Percentiles rank a stretch among this genome's conserved stretches.
phyloP scores from a whole-genome alignment of 2,797 vertebrate genomes.

The Orientallactaga sibirica region DNA sequence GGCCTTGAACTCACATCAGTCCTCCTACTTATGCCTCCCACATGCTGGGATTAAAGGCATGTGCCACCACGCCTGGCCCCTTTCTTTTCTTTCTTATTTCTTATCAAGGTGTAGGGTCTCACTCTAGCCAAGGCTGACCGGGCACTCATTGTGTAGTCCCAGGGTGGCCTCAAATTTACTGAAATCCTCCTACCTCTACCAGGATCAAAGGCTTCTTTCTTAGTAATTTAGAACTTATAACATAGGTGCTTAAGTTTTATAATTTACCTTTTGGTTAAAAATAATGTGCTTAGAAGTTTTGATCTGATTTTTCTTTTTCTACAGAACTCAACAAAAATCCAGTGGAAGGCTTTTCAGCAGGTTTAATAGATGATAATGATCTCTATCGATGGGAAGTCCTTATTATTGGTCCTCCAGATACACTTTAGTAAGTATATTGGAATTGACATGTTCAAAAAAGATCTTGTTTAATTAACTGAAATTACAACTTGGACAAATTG shows the following conservation, averaged over 20 bases:
- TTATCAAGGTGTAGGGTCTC: no score
- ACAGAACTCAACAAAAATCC: slow-evolving; percentile 99
- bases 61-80: no score
- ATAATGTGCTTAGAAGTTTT: slow-evolving; percentile 53
- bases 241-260: slow-evolving; percentile 5
- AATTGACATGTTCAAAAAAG: slow-evolving; percentile 28
- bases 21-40: no score
- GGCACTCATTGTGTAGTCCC: no score
- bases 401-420: slow-evolving; percentile 99
- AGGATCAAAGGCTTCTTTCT: no score
- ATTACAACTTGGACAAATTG: slow-evolving; percentile 34
- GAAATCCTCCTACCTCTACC: no score
- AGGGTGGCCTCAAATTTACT: no score
- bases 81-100: no score
- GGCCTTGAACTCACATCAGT: no score
- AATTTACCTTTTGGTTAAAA: slow-evolving; percentile 53
- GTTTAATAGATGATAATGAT: slow-evolving; percentile 99
- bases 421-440: slow-evolving; percentile 96
- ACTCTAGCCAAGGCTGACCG: no score
- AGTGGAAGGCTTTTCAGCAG: slow-evolving; percentile 99
- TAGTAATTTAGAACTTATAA: slow-evolving; percentile 51
- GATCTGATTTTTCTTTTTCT: slow-evolving; percentile 78
- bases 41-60: no score
- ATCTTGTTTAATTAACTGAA: slow-evolving; percentile 47
- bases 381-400: slow-evolving; percentile 99